Base-by-base conservation (phyloP, 2,113 vertebrate genomes). In the Anas platyrhynchos region DNA sequence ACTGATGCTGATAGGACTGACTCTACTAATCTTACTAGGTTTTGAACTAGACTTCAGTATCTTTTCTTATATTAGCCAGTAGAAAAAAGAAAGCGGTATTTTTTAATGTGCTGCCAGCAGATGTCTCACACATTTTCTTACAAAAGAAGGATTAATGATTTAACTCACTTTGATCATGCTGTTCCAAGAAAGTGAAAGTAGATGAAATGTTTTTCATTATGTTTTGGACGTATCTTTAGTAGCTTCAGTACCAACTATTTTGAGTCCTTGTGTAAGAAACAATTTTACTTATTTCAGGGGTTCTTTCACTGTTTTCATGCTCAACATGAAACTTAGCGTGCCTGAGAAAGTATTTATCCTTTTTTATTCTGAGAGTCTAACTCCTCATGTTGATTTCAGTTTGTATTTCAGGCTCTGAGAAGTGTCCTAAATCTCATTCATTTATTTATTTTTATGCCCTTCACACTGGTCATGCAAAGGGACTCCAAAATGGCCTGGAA, bases 71-170 rank as follows among this genome's bases (percentile, higher is more conserved):
- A 5, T 86, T 77, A 58, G n/a, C 34, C 21, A 25, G 17, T 1
- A 62, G 41, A 59, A 55, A 25, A 72, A 67, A 34, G 12, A 26
- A 38, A 52, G 62, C 38, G 12, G 7, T 31, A 3, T 36, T 23
- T 44, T 59, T 91, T 41, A 43, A 56, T 75, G n/a, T 88, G 32
- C 61, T 91, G 69, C 86, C 88, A 92, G 88, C 88, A 95, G 76
- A 86, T 91, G 83, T 93, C 85, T 91, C 69, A 1, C 75, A 69
- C 34, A 29, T 83, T 93, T 91, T 38, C 36, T 54, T 86, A 25
- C 16, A 31, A 31, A 86, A 83, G 86, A 48, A 72, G 22, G 48
- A 86, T 81, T 61, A 73, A 78, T 75, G 23, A 48, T 82, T 81
- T 88, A 50, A 44, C 43, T 89, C 13, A 3, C 73, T 92, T 86